Evolutionary conservation across 2,113 vertebrate species (phyloP).

Genomic region (Hassar affinis): DNA sequence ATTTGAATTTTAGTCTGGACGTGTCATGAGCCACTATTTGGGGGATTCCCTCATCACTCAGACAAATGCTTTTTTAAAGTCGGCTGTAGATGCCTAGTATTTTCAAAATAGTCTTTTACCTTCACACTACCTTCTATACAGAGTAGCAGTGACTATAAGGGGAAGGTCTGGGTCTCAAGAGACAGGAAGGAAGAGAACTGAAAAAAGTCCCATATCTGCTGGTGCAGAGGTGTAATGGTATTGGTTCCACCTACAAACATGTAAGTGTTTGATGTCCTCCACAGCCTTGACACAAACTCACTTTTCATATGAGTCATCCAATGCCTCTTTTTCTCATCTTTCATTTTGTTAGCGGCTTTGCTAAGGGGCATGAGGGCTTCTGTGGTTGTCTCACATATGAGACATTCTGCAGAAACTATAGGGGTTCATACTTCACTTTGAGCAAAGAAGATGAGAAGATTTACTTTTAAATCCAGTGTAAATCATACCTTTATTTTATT

Average conservation of each 20-base stretch:
- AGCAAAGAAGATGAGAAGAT: conserved; percentile 21
- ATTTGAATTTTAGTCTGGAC: conserved; percentile 32
- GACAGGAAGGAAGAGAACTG: conserved; percentile 29
- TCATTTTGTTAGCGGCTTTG: conserved; percentile 48
- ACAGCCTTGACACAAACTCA: conserved; percentile 48
- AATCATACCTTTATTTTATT: background rate
- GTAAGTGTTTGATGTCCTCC: conserved; percentile 40
- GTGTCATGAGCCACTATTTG: conserved; percentile 45
- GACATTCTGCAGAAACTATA: conserved; percentile 53
- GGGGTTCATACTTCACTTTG: conserved; percentile 46
- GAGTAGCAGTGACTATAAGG: conserved; percentile 19
- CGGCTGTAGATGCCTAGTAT: background rate
- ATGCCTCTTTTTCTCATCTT: conserved; percentile 33
- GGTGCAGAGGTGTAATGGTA: conserved; percentile 37
- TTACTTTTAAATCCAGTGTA: background rate
- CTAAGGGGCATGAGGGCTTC: conserved; percentile 37
- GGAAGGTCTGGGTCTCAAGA: conserved; percentile 38
- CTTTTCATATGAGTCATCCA: conserved; percentile 60
- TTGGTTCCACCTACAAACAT: conserved; percentile 48
- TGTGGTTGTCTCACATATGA: conserved; percentile 50
- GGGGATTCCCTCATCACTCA: conserved; percentile 37
- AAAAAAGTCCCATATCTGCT: conserved; percentile 58
- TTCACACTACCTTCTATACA: background rate
- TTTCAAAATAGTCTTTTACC: background rate
- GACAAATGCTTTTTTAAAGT: background rate